Conservation (phyloP, 2,888 invertebrate genomes). For the Acanthosepion esculentum region DNA sequence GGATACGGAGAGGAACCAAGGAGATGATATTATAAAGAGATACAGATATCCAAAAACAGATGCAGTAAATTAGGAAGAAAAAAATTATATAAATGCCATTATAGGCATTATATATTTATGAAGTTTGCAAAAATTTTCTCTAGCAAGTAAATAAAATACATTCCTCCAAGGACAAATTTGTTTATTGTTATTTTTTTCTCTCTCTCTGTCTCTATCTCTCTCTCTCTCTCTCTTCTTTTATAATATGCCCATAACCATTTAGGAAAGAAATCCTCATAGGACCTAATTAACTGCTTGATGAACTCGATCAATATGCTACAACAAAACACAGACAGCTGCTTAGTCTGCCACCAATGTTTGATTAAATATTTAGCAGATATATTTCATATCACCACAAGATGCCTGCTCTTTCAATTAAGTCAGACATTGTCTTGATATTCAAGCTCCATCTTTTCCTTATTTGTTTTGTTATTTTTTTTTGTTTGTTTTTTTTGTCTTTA, state of each 20-base stretch:
- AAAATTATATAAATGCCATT: not conserved
- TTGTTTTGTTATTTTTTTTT: not conserved
- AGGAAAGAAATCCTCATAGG: conserved; percentile 33
- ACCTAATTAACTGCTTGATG: conserved; percentile 33
- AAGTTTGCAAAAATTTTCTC: not conserved
- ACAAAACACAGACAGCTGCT: conserved; percentile 14
- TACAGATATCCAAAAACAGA: not conserved
- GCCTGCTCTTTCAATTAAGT: not conserved
- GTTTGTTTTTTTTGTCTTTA: not conserved
- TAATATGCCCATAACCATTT: conserved; percentile 9
- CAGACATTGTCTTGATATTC: conserved; percentile 33
- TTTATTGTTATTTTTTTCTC: not conserved
- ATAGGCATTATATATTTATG: conserved; percentile 10
- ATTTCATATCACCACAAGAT: not conserved
- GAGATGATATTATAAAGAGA: not conserved
- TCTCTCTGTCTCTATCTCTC: not conserved
- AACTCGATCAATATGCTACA: conserved; percentile 33
- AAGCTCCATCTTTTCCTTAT: conserved; percentile 2
- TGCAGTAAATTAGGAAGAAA: not conserved
- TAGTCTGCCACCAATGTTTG: conserved; percentile 33
- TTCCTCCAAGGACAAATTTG: conserved; percentile 23
- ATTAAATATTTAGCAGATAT: conserved; percentile 33
- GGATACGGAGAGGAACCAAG: not conserved
- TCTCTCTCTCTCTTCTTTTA: not conserved
- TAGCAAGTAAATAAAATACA: conserved; percentile 22